phyloP scores from a whole-genome alignment of 2,888 invertebrate genomes.

The Aspidiotus destructor region DNA sequence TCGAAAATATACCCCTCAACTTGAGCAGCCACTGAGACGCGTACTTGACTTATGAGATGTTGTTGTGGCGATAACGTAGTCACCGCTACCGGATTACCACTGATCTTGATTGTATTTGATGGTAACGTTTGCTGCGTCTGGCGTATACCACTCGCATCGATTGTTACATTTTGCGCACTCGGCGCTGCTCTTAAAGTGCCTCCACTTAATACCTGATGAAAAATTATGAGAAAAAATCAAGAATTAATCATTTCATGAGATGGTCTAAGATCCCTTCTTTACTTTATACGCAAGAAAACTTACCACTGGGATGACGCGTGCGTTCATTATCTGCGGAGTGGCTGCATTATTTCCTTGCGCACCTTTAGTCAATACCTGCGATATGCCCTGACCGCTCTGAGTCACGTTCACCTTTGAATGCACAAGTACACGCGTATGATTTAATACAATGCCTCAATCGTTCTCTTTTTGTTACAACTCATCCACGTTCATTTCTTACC shows the following conservation, averaged over 20 bases:
- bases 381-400: constrained; percentile 42
- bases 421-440: background rate
- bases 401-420: constrained; percentile 24
- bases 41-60: constrained; percentile 23
- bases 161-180: constrained; percentile 15
- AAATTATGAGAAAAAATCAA: background rate
- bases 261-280: no score
- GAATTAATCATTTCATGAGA: constrained; percentile 1
- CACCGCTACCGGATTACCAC: constrained; percentile 21
- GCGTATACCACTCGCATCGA: constrained; percentile 13
- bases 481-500: constrained; percentile 37
- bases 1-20: background rate
- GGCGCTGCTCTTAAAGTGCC: constrained; percentile 14
- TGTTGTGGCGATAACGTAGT: constrained; percentile 17
- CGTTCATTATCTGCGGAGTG: constrained; percentile 43
- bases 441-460: background rate
- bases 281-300: constrained; percentile 47
- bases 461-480: no score
- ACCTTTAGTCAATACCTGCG: constrained; percentile 51
- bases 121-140: constrained; percentile 20
- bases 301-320: constrained; percentile 57
- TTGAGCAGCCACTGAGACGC: background rate
- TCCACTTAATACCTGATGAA: constrained; percentile 10
- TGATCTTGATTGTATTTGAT: constrained; percentile 26
- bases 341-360: constrained; percentile 34